Percentiles rank a stretch among this genome's conserved stretches.
These are phyloP conservation scores for Thera obeliscata DNA, from an alignment of 2,888 invertebrate species.

Conservation along the genomic window DNA sequence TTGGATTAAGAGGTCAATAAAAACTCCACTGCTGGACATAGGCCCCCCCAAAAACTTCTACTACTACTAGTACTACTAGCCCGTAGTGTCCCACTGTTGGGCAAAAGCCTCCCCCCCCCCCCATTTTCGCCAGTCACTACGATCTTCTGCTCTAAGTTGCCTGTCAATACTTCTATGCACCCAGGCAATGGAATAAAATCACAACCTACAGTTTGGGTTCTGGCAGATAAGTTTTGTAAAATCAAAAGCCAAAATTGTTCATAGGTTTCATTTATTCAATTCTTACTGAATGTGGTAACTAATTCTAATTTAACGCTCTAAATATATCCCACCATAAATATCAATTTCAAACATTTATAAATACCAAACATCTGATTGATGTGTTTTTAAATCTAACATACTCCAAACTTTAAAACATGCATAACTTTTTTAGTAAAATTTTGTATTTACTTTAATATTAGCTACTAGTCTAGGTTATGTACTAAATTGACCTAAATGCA, in stretches of 20 bases:
- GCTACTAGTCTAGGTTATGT: slow-evolving; percentile 32
- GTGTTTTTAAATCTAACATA: slow-evolving; percentile 26
- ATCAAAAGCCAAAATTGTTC: slow-evolving; percentile 44
- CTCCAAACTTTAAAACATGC: slow-evolving; percentile 17
- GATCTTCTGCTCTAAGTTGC: too few species aligned
- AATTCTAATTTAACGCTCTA: slow-evolving; percentile 58
- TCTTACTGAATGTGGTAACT: slow-evolving; percentile 62
- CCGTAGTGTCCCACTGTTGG: too few species aligned
- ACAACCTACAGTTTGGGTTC: too few species aligned
- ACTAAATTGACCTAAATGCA: slow-evolving; percentile 52
- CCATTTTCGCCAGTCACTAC: too few species aligned
- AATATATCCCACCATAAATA: slow-evolving; percentile 25
- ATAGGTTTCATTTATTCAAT: slow-evolving; percentile 58
- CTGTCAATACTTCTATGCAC: too few species aligned
- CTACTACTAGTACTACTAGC: too few species aligned
- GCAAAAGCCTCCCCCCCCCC: too few species aligned
- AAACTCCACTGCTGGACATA: too few species aligned
- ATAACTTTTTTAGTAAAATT: slow-evolving; percentile 1
- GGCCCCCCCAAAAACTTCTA: too few species aligned
- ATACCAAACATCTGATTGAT: slow-evolving; percentile 31
- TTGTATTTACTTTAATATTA: slow-evolving; percentile 27
- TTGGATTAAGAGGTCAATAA: too few species aligned
- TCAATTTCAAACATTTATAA: slow-evolving; percentile 15
- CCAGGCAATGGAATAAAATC: too few species aligned
- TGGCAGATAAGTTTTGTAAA: slow-evolving; percentile 5